These are phyloP conservation scores for Oxytorus armatus DNA, from an alignment of 2,888 invertebrate species.

Conservation along the genomic window DNA sequence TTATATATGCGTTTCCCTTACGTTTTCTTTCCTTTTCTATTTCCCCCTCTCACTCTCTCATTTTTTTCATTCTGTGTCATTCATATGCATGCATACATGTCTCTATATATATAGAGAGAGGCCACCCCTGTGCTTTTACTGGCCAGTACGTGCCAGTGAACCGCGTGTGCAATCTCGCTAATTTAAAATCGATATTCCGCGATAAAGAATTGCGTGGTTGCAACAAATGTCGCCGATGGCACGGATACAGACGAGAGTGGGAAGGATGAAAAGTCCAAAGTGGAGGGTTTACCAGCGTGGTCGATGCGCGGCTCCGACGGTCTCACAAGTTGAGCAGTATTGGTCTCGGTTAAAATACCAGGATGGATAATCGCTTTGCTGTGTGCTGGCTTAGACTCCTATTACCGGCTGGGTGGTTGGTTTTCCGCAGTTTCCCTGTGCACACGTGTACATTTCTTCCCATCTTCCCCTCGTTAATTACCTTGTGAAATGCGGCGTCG, in stretches of 20 bases:
- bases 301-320: no score
- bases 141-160: conserved; percentile 15
- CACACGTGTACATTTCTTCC: no score
- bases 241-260: conserved; percentile 28
- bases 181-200: conserved; percentile 81
- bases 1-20: conserved; percentile 75
- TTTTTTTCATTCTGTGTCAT: conserved; percentile 17
- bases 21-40: conserved; percentile 62
- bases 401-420: no score
- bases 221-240: conserved; percentile 57
- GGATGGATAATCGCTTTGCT: no score
- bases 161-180: conserved; percentile 74
- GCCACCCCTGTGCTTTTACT: not conserved
- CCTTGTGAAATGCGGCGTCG: no score
- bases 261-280: not conserved
- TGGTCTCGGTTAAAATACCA: no score
- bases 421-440: no score
- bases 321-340: no score
- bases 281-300: no score
- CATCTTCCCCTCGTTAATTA: no score
- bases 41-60: conserved; percentile 28
- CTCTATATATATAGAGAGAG: not conserved
- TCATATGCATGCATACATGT: conserved; percentile 11
- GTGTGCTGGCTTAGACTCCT: no score
- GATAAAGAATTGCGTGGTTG: conserved; percentile 70